phyloP scores from a whole-genome alignment of 2,113 vertebrate species.

The Bambusicola thoracicus region DNA sequence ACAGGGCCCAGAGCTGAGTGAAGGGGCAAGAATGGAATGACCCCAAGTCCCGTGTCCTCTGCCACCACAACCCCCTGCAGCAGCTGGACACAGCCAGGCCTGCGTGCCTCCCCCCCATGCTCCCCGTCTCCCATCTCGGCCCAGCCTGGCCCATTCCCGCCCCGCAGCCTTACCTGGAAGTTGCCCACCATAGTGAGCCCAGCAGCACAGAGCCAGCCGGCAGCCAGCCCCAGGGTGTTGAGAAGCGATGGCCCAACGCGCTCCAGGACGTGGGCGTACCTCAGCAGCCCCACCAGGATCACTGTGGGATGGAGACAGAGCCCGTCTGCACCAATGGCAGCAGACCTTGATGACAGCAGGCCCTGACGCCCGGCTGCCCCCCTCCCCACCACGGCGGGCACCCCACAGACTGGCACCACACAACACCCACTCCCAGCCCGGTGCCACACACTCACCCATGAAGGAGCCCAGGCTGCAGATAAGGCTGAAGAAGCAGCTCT shows the following conservation, averaged over 20 bases:
- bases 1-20: too few relatives aligned
- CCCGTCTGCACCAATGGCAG: rapidly evolving
- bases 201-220: conserved; percentile 84
- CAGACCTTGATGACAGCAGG: rapidly evolving
- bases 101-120: background rate
- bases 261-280: conserved; percentile 86
- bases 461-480: conserved; percentile 90
- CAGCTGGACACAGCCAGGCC: too few relatives aligned
- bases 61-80: background rate
- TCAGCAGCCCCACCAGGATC: conserved; percentile 85
- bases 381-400: background rate
- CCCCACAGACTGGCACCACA: background rate
- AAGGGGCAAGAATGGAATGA: background rate
- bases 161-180: conserved; percentile 81
- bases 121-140: background rate
- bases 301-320: conserved; percentile 58
- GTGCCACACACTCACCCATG: conserved; percentile 80
- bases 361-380: too few relatives aligned
- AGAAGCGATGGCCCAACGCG: conserved; percentile 82
- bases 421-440: rapidly evolving
- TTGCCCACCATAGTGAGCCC: conserved; percentile 89
- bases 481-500: conserved; percentile 93
- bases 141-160: background rate
- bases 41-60: background rate
- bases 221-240: conserved; percentile 82